Evolutionary conservation across 2,113 vertebrate species (phyloP).

Genomic region (Salvelinus fontinalis): DNA sequence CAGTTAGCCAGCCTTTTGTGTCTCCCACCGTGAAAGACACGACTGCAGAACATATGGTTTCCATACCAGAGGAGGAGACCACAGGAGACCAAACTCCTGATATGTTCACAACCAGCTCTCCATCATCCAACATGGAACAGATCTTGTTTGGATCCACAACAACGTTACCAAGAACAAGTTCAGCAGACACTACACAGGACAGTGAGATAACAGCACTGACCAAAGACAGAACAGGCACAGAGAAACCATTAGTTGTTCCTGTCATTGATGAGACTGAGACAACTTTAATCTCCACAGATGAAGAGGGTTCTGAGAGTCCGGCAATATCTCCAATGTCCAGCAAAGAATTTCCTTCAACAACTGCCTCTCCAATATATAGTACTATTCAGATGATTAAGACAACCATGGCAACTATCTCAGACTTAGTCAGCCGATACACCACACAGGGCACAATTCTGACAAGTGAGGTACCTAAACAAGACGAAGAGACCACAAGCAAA

Average conservation of each 20-base stretch:
- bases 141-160: background rate
- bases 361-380: conserved; percentile 42
- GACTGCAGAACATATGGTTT: conserved; percentile 12
- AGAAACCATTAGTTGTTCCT: conserved; percentile 17
- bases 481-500: background rate
- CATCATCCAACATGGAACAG: background rate
- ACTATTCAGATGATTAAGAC: conserved; percentile 46
- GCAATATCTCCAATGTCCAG: conserved; percentile 5
- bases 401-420: conserved; percentile 47
- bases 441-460: conserved; percentile 22
- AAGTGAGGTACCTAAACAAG: conserved; percentile 16
- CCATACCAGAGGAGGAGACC: conserved; percentile 21
- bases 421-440: conserved; percentile 38
- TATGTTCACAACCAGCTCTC: conserved; percentile 26
- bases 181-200: conserved; percentile 4
- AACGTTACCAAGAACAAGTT: conserved; percentile 5
- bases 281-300: background rate
- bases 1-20: conserved; percentile 10
- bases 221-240: conserved; percentile 10
- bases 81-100: conserved; percentile 33
- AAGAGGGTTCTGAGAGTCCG: conserved; percentile 13
- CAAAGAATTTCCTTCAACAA: conserved; percentile 12
- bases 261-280: conserved; percentile 2
- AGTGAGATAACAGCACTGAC: conserved; percentile 18
- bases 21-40: conserved; percentile 18